Evolutionary conservation across 2,113 vertebrate genomes (phyloP), one percentile per base, ranked within the genome.

Genomic region (Pao palembangensis): DNA sequence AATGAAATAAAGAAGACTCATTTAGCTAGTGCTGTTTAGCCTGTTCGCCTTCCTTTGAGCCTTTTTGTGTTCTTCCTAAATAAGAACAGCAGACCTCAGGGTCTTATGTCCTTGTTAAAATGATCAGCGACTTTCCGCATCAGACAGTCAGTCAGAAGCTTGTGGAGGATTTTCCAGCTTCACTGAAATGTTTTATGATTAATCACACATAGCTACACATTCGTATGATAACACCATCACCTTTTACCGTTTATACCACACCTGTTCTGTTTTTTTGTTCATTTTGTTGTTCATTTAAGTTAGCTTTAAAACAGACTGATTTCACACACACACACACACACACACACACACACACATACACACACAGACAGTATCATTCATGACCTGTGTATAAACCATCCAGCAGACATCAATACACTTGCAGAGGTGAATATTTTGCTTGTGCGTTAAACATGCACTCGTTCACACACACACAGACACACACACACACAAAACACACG

Each of bases 71-170:
- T 0, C 41, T 58, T 23, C 14, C 56, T 51, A 43, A 63, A 10
- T 34, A 57, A 50, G 38, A 18, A 21, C 19, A 55, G 55, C 8
- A 19, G 54, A 66, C 53, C 51, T 52, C 50, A 63, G 44, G n/a
- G 49, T 44, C 52, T 15, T 16, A 18, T 47, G 44, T 38, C 20
- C 14, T 19, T 49, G 12, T 47, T n/a, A 47, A n/a, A 17, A n/a
- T 2, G 7, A 47, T 14, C 43, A 44, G 7, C n/a, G 44, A 13
- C 44, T 47, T 23, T 23, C 6, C 17, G 2, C 15, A 47, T n/a
- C n/a, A 17, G 44, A n/a, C 25, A 7, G 3, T 28, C 25, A 28
- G 25, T 28, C 25, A 28, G 25, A 28, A 28, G 25, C 25, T 25
- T 25, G 23, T 25, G 23, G 23, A 25, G 23, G 23, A 25, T 25